Conservation (phyloP, 2,888 invertebrate genomes). For the Pseudococcus viburni region DNA sequence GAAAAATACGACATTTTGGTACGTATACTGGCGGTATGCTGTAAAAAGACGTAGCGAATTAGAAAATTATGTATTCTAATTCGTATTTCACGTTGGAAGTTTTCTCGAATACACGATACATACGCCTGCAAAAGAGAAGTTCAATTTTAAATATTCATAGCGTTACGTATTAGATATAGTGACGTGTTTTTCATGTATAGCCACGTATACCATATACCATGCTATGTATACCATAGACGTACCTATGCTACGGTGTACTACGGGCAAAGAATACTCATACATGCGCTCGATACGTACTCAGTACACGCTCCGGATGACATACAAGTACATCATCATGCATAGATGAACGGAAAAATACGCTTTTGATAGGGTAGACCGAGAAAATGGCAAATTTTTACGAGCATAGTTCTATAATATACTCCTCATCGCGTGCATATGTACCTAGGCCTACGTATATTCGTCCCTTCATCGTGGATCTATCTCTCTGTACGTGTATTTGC, state of each 20-base stretch:
- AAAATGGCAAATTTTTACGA: constrained; percentile 42
- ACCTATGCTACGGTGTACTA: neutral
- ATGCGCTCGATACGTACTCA: constrained; percentile 32
- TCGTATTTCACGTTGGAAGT: constrained; percentile 42
- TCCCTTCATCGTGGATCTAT: neutral
- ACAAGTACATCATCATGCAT: constrained; percentile 43
- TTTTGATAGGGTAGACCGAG: constrained; percentile 30
- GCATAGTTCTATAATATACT: neutral
- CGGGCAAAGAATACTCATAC: neutral
- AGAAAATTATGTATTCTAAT: constrained; percentile 55
- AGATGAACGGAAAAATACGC: constrained; percentile 46
- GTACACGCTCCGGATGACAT: constrained; percentile 44
- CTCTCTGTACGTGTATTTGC: neutral
- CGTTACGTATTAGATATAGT: constrained; percentile 53
- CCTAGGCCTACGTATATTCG: neutral
- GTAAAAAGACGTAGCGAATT: constrained; percentile 18
- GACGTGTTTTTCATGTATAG: constrained; percentile 42
- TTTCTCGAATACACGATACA: constrained; percentile 29
- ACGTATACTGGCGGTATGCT: neutral
- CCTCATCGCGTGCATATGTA: neutral
- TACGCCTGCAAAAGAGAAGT: constrained; percentile 7
- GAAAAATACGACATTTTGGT: neutral
- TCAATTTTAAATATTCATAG: constrained; percentile 54
- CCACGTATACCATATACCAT: neutral
- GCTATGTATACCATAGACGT: neutral